Conservation (phyloP, 2,113 vertebrate genomes). For the Thomomys bottae region DNA sequence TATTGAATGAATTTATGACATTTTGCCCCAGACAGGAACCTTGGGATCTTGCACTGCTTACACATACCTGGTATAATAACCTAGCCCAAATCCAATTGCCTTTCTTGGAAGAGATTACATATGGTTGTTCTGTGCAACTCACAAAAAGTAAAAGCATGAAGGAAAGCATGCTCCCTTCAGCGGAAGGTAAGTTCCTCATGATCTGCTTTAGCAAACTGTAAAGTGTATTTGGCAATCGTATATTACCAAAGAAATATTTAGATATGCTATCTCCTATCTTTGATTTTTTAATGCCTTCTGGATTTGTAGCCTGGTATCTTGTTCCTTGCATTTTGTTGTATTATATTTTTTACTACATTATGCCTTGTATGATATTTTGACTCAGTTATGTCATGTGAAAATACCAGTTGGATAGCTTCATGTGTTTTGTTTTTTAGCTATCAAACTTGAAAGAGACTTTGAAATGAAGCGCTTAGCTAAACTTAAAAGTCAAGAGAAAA, state of each 20-base stretch:
- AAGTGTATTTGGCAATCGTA: neutral
- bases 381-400: neutral
- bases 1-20: conserved; percentile 30
- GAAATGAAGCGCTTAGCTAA: conserved; percentile 63
- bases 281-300: neutral
- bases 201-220: neutral
- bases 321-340: neutral
- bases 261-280: neutral
- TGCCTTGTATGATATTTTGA: neutral
- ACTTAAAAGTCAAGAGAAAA: conserved; percentile 8
- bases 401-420: neutral
- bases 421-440: conserved; percentile 65
- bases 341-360: neutral
- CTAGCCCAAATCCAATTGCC: neutral
- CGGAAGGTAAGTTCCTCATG: conserved; percentile 57
- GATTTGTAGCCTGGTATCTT: neutral
- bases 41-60: conserved; percentile 62
- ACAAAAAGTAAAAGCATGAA: neutral
- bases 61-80: conserved; percentile 51
- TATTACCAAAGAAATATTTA: conserved; percentile 20
- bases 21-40: conserved; percentile 68
- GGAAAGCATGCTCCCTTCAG: conserved; percentile 46
- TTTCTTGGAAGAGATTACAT: conserved; percentile 68
- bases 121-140: conserved; percentile 22
- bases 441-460: conserved; percentile 64